A percentile compares a stretch with the other conserved stretches of the same genome.
Evolutionary conservation across 2,797 vertebrate genomes (phyloP).

Genomic region (Thaleichthys pacificus): DNA sequence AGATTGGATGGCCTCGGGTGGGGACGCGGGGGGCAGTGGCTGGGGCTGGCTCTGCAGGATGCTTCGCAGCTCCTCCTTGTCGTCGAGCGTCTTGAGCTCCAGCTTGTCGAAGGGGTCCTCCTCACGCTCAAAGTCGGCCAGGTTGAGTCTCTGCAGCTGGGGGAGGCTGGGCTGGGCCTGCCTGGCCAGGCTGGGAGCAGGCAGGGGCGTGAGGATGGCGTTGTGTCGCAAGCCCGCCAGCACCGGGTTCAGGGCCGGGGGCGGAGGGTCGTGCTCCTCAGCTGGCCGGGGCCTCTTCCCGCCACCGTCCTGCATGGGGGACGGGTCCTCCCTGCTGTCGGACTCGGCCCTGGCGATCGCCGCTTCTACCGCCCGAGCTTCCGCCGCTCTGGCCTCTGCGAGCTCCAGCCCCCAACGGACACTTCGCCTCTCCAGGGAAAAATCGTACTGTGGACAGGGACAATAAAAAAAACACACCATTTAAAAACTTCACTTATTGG

Average conservation of each 20-base stretch:
- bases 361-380: constrained; percentile 77
- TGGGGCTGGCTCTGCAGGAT: constrained; percentile 90
- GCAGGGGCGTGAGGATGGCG: constrained; percentile 90
- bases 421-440: constrained; percentile 88
- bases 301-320: constrained; percentile 58
- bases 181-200: constrained; percentile 82
- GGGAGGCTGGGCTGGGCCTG: constrained; percentile 77
- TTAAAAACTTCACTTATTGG: not conserved
- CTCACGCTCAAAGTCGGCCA: constrained; percentile 96
- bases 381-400: constrained; percentile 82
- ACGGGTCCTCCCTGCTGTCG: constrained; percentile 72
- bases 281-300: constrained; percentile 53
- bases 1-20: constrained; percentile 60
- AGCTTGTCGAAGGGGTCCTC: constrained; percentile 97
- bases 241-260: constrained; percentile 90
- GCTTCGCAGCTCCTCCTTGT: constrained; percentile 91
- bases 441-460: constrained; percentile 86
- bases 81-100: constrained; percentile 94
- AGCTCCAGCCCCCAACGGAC: constrained; percentile 87
- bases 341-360: constrained; percentile 71
- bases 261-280: constrained; percentile 73
- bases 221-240: constrained; percentile 90
- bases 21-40: constrained; percentile 50
- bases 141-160: constrained; percentile 85
- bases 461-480: not conserved